A percentile compares a stretch with the other conserved stretches of the same genome.
phyloP scores from a whole-genome alignment of 2,797 vertebrate species.

The Thamnophis elegans region DNA sequence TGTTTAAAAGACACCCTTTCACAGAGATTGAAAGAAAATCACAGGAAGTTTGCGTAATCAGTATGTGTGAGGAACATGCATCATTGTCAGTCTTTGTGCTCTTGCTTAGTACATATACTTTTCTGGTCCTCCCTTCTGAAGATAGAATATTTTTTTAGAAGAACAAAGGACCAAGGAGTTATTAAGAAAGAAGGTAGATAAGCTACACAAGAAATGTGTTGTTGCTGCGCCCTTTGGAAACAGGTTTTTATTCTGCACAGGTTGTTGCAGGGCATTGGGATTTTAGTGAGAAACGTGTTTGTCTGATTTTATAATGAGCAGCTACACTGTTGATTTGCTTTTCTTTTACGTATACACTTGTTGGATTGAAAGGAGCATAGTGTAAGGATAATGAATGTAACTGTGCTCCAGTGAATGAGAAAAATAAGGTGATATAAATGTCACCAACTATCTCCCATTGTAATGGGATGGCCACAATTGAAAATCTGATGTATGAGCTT shows the following conservation, averaged over 20 bases:
- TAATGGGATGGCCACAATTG: constrained; percentile 44
- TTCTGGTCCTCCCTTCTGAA: constrained; percentile 66
- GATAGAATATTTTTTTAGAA: constrained; percentile 48
- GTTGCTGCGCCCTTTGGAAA: constrained; percentile 54
- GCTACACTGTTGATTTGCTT: constrained; percentile 24
- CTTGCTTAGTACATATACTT: constrained; percentile 65
- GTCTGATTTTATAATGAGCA: constrained; percentile 35
- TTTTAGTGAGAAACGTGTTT: constrained; percentile 12
- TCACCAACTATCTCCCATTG: constrained; percentile 42
- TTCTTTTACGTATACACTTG: constrained; percentile 44
- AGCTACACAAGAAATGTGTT: constrained; percentile 39
- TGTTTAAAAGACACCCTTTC: constrained; percentile 74
- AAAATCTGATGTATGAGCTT: constrained; percentile 1
- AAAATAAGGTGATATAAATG: constrained; percentile 33
- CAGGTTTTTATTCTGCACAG: constrained; percentile 69
- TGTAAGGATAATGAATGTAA: constrained; percentile 35
- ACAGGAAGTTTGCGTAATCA: constrained; percentile 61
- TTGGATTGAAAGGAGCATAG: constrained; percentile 38
- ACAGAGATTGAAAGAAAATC: constrained; percentile 44
- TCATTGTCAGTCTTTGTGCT: constrained; percentile 71
- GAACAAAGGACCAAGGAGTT: constrained; percentile 28
- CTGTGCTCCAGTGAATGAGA: constrained; percentile 20
- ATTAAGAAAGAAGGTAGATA: constrained; percentile 20
- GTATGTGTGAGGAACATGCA: constrained; percentile 70
- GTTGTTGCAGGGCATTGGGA: constrained; percentile 59